Evolutionary conservation across 2,797 vertebrate species (phyloP), one percentile per base, ranked within the genome.

Genomic region (Lagorchestes hirsutus): DNA sequence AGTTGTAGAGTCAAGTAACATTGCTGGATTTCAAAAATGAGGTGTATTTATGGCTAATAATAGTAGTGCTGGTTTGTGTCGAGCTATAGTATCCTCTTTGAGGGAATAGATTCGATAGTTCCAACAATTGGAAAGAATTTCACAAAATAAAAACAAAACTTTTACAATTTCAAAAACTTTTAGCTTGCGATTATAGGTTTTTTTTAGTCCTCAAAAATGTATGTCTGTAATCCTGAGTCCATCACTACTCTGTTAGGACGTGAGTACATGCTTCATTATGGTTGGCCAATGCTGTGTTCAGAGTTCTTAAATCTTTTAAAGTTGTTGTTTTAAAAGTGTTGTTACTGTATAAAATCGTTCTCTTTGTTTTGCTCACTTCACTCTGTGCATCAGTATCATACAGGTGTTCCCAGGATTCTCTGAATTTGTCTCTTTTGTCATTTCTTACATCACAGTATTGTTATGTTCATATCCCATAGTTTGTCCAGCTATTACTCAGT

Each of bases 51-150:
- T 93, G 91, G 91, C 87, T 82, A 28, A 5, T 56, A 82, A 57
- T 92, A 94, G 10, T 93, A 59, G 31, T 74, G 55, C 93, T 96
- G 14, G 54, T 93, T 95, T 94, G 93, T 96, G 34, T 90, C 95
- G 52, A 59, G 34, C 55, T 95, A 22, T 92, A 87, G 74, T 95
- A 46, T 3, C 95, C 31, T 94, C 93, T 59, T 74, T 94, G 90
- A 90, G 93, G 82, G 57, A 54, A 29, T 91, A 93, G n/a, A 92
- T 46, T 94, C 95, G 74, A 95, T 93, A 95, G 87, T 34, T 67
- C 91, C n/a, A 22, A 62, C n/a, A n/a, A 95, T 12, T 95, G 93
- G 29, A 94, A 91, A 92, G 46, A 95, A 67, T 95, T 91, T 5
- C 55, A 54, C 40, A 54, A 59, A 55, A 93, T 94, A 92, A 92